Percentiles rank a stretch among this genome's conserved stretches.
phyloP scores from a whole-genome alignment of 2,888 invertebrate genomes.

The Pemphredon lugubris region DNA sequence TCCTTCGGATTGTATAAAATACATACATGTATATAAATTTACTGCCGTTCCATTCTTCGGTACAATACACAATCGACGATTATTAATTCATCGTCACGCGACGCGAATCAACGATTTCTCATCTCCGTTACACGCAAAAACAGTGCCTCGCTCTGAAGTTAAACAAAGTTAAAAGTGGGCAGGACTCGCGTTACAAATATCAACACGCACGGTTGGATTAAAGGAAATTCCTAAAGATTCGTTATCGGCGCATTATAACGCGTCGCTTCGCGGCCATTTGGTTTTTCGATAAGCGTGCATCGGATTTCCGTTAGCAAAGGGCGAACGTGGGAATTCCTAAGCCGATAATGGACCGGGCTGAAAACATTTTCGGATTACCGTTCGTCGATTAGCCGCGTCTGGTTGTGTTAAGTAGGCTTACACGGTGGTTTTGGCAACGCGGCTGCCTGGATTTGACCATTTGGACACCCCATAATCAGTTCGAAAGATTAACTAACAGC shows the following conservation, averaged over 20 bases:
- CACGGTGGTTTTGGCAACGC: constrained; percentile 42
- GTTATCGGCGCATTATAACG: background rate
- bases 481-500: constrained; percentile 64
- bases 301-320: constrained; percentile 9
- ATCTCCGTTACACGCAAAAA: too few species aligned
- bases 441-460: constrained; percentile 44
- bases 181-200: too few species aligned
- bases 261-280: constrained; percentile 11
- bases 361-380: constrained; percentile 68
- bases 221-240: too few species aligned
- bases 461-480: constrained; percentile 67
- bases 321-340: constrained; percentile 44
- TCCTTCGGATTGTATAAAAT: too few species aligned
- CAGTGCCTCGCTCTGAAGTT: too few species aligned
- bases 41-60: too few species aligned
- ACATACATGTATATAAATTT: too few species aligned
- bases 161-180: too few species aligned
- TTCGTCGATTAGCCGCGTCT: constrained; percentile 57
- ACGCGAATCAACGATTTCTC: too few species aligned
- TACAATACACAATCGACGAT: too few species aligned
- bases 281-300: constrained; percentile 22
- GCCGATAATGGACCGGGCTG: constrained; percentile 70
- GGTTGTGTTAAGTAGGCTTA: constrained; percentile 71
- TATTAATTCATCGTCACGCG: too few species aligned
- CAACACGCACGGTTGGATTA: too few species aligned